These are phyloP conservation scores for Lophotriccus pileatus DNA, from an alignment of 2,797 vertebrate species.

Conservation along the genomic window DNA sequence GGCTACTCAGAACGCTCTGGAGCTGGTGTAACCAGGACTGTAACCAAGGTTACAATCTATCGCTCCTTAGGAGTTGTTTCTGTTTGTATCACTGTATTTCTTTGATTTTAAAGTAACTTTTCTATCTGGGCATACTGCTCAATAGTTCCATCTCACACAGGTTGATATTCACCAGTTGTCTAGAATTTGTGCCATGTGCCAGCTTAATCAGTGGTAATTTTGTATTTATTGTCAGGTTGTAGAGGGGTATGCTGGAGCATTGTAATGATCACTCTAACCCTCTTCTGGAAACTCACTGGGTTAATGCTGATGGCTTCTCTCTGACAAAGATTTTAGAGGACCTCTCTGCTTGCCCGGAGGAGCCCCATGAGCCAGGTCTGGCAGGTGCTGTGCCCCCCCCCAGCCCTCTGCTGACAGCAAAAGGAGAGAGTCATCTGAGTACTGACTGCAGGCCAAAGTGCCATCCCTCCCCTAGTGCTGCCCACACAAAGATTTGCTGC, in stretches of 20 bases:
- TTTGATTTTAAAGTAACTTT: background rate
- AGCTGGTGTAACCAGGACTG: background rate
- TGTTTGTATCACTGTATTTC: background rate
- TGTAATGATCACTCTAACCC: background rate
- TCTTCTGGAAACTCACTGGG: background rate
- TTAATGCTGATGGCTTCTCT: background rate
- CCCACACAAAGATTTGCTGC: background rate
- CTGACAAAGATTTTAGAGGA: background rate
- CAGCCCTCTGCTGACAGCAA: background rate
- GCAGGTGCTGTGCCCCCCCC: background rate
- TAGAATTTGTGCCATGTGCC: background rate
- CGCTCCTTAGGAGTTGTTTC: background rate
- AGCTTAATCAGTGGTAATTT: background rate
- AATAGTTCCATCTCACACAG: background rate
- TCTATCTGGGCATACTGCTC: background rate
- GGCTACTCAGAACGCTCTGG: background rate
- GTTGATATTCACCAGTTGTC: background rate
- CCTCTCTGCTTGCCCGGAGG: background rate
- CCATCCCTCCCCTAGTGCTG: background rate
- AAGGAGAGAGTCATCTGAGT: background rate
- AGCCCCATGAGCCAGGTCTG: background rate
- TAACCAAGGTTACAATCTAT: background rate
- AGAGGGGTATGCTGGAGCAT: background rate
- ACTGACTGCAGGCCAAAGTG: background rate
- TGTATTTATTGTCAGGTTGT: background rate